phyloP scores from a whole-genome alignment of 53 echinoderm and acorn worm genomes.

The Stichopus horrens region DNA sequence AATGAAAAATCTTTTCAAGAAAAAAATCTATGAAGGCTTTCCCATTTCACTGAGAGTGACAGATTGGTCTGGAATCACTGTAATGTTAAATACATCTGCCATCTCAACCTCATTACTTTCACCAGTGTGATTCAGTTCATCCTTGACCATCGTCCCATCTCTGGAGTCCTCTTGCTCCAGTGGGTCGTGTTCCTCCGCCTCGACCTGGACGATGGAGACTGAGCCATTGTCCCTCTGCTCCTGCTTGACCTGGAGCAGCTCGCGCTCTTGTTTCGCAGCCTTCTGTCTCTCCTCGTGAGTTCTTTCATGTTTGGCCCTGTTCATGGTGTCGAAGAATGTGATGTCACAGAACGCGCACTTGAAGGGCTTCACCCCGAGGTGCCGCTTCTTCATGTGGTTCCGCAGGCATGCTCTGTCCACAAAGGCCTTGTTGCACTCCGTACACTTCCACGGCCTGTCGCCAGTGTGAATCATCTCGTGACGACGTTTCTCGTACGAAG shows the following conservation, averaged over 20 bases:
- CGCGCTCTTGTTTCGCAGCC: slow-evolving; percentile 32
- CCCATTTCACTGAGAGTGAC: not conserved
- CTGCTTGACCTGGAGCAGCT: slow-evolving; percentile 23
- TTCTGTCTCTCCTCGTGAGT: slow-evolving; percentile 42
- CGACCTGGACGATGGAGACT: slow-evolving; percentile 20
- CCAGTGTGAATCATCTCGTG: slow-evolving; percentile 50
- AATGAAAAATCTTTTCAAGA: not conserved
- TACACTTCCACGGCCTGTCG: slow-evolving; percentile 44
- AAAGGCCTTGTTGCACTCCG: slow-evolving; percentile 40
- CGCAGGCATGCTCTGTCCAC: slow-evolving; percentile 46
- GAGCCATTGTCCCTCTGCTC: slow-evolving; percentile 3
- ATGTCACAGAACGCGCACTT: slow-evolving; percentile 48
- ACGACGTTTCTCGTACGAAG: slow-evolving; percentile 46
- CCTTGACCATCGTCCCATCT: not conserved
- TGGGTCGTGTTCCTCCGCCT: not conserved
- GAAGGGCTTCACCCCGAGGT: slow-evolving; percentile 43
- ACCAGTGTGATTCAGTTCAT: not conserved
- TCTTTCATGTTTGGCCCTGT: slow-evolving; percentile 35
- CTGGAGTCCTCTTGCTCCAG: not conserved
- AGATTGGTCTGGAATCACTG: slow-evolving; percentile 37
- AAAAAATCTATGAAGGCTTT: not conserved
- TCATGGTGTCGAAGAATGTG: slow-evolving; percentile 38
- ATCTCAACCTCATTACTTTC: slow-evolving; percentile 16
- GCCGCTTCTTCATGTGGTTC: slow-evolving; percentile 46
- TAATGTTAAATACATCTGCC: slow-evolving; percentile 37